Percentiles rank a stretch among this genome's conserved stretches.
These are phyloP conservation scores for Nasonia oneida DNA, from an alignment of 2,888 invertebrate genomes.

Conservation along the genomic window DNA sequence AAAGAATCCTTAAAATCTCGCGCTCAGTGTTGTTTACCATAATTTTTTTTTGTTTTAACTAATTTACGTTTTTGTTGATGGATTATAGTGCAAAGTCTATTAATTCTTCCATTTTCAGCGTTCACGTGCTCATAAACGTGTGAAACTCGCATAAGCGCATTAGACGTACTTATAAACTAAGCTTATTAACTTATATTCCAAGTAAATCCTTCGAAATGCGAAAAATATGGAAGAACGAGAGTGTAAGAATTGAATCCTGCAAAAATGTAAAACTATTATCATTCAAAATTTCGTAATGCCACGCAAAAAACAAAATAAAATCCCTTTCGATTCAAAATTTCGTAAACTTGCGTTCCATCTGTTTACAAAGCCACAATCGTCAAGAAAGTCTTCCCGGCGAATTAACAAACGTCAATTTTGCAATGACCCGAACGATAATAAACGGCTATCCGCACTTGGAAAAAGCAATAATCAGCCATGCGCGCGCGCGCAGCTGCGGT, in stretches of 20 bases:
- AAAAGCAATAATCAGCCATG: constrained; percentile 1
- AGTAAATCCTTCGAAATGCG: too few relatives aligned
- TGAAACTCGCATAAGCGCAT: too few relatives aligned
- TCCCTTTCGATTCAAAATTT: not conserved
- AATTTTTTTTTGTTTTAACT: too few relatives aligned
- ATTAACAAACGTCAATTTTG: not conserved
- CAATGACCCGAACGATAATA: not conserved
- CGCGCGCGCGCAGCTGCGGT: not conserved
- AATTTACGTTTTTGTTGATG: too few relatives aligned
- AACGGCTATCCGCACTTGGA: not conserved
- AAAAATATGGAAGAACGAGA: too few relatives aligned
- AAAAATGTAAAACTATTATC: not conserved
- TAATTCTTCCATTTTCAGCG: too few relatives aligned
- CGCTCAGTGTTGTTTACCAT: too few relatives aligned
- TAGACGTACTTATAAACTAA: too few relatives aligned
- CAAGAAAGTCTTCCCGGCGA: not conserved
- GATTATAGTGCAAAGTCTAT: too few relatives aligned
- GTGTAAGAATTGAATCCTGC: not conserved
- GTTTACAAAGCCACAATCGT: not conserved
- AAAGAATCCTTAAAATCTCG: too few relatives aligned
- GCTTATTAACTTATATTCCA: too few relatives aligned
- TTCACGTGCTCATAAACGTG: too few relatives aligned
- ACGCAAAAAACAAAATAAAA: not conserved
- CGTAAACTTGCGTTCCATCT: not conserved
- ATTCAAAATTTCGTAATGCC: not conserved